These are phyloP conservation scores for Cotesia vestalis DNA, from an alignment of 1,140 invertebrate species.

Conservation along the genomic window DNA sequence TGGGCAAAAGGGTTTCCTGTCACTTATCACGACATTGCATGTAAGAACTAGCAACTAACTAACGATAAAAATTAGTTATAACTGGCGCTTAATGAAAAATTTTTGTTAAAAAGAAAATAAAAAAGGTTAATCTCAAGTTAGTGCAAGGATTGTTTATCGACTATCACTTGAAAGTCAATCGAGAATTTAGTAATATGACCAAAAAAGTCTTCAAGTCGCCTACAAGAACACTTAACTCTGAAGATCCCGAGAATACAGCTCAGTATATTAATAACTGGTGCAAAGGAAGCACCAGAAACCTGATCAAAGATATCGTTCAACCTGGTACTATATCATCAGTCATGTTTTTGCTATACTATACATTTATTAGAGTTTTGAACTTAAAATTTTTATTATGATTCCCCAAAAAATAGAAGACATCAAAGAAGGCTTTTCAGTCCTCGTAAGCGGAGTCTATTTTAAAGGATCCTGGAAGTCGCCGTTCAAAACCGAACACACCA, in stretches of 20 bases:
- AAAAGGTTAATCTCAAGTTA: constrained; percentile 42
- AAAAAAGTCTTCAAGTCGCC: constrained; percentile 63
- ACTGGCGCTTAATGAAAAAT: no score
- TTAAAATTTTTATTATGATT: not conserved
- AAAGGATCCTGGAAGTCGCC: constrained; percentile 74
- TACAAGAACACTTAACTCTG: constrained; percentile 69
- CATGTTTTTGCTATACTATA: no score
- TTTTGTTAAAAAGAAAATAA: constrained; percentile 32
- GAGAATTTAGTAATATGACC: constrained; percentile 27
- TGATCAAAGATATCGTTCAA: constrained; percentile 66
- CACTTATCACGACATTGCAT: constrained; percentile 6
- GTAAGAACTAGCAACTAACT: not conserved
- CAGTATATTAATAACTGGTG: constrained; percentile 77
- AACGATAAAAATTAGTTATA: no score
- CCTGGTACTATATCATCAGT: not conserved
- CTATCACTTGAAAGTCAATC: constrained; percentile 53
- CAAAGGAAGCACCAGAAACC: constrained; percentile 74
- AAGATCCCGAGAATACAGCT: constrained; percentile 55
- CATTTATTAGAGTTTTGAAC: not conserved
- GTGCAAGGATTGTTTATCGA: constrained; percentile 52
- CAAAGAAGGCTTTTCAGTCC: constrained; percentile 64
- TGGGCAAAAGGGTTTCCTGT: not conserved
- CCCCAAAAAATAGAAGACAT: not conserved
- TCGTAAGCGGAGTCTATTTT: constrained; percentile 76
- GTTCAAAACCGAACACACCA: constrained; percentile 69